Base-by-base conservation (phyloP, 1,140 invertebrate genomes). In the Monomorium pharaonis region DNA sequence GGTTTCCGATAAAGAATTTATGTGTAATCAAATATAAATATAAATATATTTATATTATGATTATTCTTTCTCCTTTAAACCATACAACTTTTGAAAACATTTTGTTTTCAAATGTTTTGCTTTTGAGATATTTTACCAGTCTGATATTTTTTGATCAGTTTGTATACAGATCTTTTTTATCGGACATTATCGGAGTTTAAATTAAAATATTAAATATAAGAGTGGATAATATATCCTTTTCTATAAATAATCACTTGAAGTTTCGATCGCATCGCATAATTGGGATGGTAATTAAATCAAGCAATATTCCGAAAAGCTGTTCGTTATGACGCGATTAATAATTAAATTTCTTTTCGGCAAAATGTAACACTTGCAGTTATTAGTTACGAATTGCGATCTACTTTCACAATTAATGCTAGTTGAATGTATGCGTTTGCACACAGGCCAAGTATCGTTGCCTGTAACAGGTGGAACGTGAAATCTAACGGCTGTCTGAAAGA, bases 401-500 rank as follows among this genome's bases (percentile, higher is more conserved):
- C 65, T 81, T 81, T 81, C 63, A 56, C 62, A 80, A 80, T 81
- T 81, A 81, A 81, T 37, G 49, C 33, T 63, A 14, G 44, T 7
- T 65, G 27, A 14, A 54, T 47, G 18, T 70, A n/a, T 33, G 47
- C 14, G 12, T 65, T 65, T 58, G 75, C 42, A 47, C 44, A 33
- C 27, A 37, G 27, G 42, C 54, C 16, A 54, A 37, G 63, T 69
- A 80, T 54, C 42, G 21, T 24, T 24, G 47, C 16, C 7, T 42
- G 51, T 70, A 69, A 69, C 77, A 80, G 77, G 21, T 80, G 77
- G 63, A 81, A 70, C 62, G 60, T 67, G 60, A 70, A 70, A 81
- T 42, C 47, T 42, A 56, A 81, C 33, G 77, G 63, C 49, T 81
- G 65, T 70, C 49, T 21, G 47, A 9, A 69, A 80, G 63, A 67